These are phyloP conservation scores for Anastatus disparis DNA, from an alignment of 1,140 invertebrate genomes.

Conservation along the genomic window DNA sequence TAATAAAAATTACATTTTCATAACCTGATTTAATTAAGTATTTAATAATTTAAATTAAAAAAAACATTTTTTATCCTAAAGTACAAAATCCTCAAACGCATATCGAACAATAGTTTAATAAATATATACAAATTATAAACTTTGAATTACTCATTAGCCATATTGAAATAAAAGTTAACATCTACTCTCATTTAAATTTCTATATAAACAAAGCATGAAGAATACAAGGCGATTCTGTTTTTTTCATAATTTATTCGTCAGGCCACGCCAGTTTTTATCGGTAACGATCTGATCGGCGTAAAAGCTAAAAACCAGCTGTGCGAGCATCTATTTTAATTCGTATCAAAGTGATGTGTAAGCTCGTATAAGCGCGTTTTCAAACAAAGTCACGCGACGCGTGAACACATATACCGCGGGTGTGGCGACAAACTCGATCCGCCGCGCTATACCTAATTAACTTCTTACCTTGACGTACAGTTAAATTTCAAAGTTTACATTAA, in stretches of 20 bases:
- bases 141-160: too few species aligned
- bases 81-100: too few species aligned
- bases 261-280: conserved; percentile 13
- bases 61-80: too few species aligned
- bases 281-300: conserved; percentile 28
- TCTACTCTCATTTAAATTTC: too few species aligned
- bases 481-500: neutral
- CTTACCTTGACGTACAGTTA: neutral
- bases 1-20: too few species aligned
- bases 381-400: conserved; percentile 31
- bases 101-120: too few species aligned
- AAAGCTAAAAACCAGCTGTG: conserved; percentile 37
- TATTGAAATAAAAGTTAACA: too few species aligned
- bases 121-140: too few species aligned
- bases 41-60: too few species aligned
- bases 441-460: conserved; percentile 20
- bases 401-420: conserved; percentile 14
- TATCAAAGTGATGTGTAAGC: conserved; percentile 9
- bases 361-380: neutral
- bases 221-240: too few species aligned
- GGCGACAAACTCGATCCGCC: neutral
- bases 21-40: too few species aligned
- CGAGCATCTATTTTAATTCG: conserved; percentile 8
- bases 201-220: too few species aligned
- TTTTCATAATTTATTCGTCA: conserved; percentile 38